Conservation (phyloP, 2,113 vertebrate genomes). For the Daphoenositta chrysoptera region DNA sequence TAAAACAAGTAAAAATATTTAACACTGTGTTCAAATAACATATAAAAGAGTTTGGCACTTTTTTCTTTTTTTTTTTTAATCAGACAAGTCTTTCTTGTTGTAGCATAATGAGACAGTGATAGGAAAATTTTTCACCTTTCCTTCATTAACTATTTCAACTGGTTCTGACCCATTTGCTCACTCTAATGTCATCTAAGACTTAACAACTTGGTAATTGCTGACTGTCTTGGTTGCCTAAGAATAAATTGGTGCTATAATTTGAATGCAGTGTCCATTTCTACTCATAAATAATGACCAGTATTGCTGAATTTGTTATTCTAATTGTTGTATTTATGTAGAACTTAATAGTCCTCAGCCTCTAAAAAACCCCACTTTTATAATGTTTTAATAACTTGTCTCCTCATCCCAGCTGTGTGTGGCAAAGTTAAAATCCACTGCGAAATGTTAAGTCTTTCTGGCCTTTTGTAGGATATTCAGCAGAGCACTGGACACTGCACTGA, state of each 20-base stretch:
- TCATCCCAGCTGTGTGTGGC: neutral
- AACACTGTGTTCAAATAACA: neutral
- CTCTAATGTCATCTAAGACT: neutral
- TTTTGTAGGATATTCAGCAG: neutral
- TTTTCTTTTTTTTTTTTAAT: neutral
- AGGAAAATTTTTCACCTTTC: neutral
- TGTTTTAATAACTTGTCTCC: neutral
- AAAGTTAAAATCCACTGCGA: neutral
- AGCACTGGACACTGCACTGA: neutral
- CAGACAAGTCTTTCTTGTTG: neutral
- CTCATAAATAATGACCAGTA: neutral
- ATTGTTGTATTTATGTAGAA: neutral
- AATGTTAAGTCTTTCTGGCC: neutral
- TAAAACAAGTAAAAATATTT: neutral
- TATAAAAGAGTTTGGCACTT: neutral
- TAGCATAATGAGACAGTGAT: neutral
- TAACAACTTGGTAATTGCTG: neutral
- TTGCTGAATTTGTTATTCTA: neutral
- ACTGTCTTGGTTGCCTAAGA: neutral
- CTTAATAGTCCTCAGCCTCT: neutral
- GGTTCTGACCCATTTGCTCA: neutral
- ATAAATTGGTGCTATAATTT: slow-evolving; percentile 13
- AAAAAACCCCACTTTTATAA: neutral
- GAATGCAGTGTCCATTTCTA: neutral
- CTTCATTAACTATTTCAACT: neutral